A percentile compares a stretch with the other conserved stretches of the same genome.
phyloP scores from a whole-genome alignment of 2,797 vertebrate species.

The Moxostoma hubbsi region DNA sequence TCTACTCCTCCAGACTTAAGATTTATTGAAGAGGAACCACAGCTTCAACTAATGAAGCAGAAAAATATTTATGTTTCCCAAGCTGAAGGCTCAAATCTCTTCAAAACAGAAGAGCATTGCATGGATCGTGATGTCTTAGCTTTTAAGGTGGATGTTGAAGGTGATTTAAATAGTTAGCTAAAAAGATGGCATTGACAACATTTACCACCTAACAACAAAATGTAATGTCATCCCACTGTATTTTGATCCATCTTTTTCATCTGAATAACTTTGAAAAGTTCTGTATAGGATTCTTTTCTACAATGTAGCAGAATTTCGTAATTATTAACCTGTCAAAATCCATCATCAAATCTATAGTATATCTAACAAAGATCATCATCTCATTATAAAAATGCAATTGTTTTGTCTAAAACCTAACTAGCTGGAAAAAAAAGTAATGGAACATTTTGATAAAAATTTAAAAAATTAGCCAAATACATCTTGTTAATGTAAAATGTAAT shows the following conservation, averaged over 20 bases:
- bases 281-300: conserved; percentile 4
- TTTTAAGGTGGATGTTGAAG: conserved; percentile 85
- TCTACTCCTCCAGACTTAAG: conserved; percentile 64
- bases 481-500: conserved; percentile 51
- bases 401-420: conserved; percentile 34
- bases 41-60: conserved; percentile 62
- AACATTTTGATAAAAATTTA: not conserved
- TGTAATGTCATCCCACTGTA: conserved; percentile 47
- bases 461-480: not conserved
- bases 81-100: conserved; percentile 70
- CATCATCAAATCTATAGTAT: conserved; percentile 34
- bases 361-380: conserved; percentile 54
- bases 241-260: conserved; percentile 35
- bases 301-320: not conserved
- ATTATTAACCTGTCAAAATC: not conserved
- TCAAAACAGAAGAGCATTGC: conserved; percentile 68
- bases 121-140: conserved; percentile 75
- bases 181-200: conserved; percentile 50
- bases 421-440: not conserved
- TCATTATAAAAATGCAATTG: conserved; percentile 12
- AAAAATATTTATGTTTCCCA: conserved; percentile 55
- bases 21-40: conserved; percentile 72
- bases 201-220: conserved; percentile 47
- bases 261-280: not conserved
- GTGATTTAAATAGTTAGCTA: conserved; percentile 82